Evolutionary conservation across 2,113 vertebrate species (phyloP).

Genomic region (Colaptes auratus): DNA sequence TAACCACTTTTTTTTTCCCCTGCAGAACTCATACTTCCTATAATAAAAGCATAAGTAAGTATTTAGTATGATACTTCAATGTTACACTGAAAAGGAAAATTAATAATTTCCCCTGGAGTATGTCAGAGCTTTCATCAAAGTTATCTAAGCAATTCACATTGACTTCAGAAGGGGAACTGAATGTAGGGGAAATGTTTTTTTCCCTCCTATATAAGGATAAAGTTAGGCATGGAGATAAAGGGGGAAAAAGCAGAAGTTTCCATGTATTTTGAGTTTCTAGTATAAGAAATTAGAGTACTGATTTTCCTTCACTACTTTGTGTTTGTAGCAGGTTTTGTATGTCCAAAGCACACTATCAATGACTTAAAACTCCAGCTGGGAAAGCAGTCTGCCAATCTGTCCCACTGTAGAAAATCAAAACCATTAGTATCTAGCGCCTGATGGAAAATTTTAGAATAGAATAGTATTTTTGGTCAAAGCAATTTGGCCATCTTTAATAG

Average conservation of each 20-base stretch:
- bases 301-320: conserved; percentile 12
- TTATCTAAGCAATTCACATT: background rate
- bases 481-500: background rate
- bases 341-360: background rate
- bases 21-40: background rate
- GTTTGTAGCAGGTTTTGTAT: background rate
- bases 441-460: background rate
- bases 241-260: background rate
- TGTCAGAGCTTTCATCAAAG: background rate
- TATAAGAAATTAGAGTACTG: background rate
- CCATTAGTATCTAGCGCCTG: background rate
- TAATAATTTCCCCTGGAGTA: background rate
- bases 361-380: conserved; percentile 3
- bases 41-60: background rate
- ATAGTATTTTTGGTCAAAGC: background rate
- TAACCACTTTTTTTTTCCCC: background rate
- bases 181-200: background rate
- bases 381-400: background rate
- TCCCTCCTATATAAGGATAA: background rate
- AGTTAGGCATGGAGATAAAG: background rate
- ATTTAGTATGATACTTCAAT: background rate
- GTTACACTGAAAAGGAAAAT: background rate
- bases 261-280: background rate
- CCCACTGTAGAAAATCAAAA: background rate
- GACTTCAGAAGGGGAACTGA: background rate